Evolutionary conservation across 2,797 vertebrate species (phyloP).

Genomic region (Eremophila alpestris): DNA sequence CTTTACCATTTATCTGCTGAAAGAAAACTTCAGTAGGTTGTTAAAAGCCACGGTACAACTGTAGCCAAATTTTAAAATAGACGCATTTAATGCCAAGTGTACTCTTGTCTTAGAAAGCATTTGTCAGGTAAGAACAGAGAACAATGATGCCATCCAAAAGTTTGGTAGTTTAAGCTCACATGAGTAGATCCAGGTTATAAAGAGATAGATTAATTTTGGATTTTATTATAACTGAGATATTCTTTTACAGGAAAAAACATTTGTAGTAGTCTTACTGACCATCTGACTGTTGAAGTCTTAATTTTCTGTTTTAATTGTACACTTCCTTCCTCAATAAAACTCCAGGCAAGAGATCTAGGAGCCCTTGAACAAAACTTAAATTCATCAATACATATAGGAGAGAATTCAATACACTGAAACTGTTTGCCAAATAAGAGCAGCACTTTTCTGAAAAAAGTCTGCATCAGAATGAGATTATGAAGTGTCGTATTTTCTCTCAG

Average conservation of each 20-base stretch:
- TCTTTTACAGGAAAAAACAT: not conserved
- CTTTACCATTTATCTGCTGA: not conserved
- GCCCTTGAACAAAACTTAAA: not conserved
- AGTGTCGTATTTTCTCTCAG: not conserved
- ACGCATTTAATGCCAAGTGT: not conserved
- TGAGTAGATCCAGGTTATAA: not conserved
- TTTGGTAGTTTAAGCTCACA: not conserved
- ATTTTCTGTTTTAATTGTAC: not conserved
- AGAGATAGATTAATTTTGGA: not conserved
- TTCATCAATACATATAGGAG: not conserved
- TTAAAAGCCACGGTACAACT: not conserved
- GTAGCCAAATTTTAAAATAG: not conserved
- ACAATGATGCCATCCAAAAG: not conserved
- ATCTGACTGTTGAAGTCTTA: not conserved
- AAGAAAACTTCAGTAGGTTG: not conserved
- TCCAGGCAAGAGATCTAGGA: not conserved
- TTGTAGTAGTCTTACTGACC: not conserved
- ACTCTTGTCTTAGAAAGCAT: not conserved
- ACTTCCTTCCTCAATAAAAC: not conserved
- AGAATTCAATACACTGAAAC: not conserved
- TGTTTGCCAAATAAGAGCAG: not conserved
- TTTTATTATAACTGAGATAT: not conserved
- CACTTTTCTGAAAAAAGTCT: not conserved
- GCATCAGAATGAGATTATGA: not conserved
- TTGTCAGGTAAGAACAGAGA: not conserved